Evolutionary conservation across 2,888 invertebrate genomes (phyloP), one percentile per base, ranked within the genome.

Genomic region (Auanema freiburgensis): DNA sequence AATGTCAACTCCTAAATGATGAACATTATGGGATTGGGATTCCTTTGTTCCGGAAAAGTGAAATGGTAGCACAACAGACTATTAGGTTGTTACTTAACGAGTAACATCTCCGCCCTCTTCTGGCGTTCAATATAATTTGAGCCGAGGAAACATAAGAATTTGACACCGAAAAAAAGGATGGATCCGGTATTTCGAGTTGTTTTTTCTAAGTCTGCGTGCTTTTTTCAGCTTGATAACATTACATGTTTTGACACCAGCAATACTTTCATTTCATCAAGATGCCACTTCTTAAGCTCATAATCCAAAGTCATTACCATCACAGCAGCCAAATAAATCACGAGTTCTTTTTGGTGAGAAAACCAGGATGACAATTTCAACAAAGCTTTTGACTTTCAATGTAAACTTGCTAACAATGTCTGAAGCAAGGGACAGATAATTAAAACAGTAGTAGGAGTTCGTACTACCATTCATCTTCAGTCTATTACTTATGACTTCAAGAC

Each of bases 281-380:
- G 42, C 25, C 33, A 60, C 54, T 60, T 60, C 54, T 55, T 60
- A 60, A 60, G 60, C 60, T 41, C 50, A 53, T 60, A 60, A 60
- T 25, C 60, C 60, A 60, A 60, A 42, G 54, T 60, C 60, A 60
- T 60, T 60, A 60, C 46, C 53, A 33, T 24, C 33, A 25, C 24
- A 16, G 33, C 21, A 25, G 23, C 33, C 53, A 18, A 23, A 53
- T 53, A 46, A 46, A 46, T 46, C 46, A 46, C 46, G 46, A 46
- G 46, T 46, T 46, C 16, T 33, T 33, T 8, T 33, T 33, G 33
- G 33, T 33, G 33, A 33, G 33, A 33, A 33, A 8, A 33, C 33
- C 8, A 33, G 33, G 8, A 33, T 5, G 33, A 33, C 46, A 10
- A 16, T 10, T 3, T 21, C 46, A 46, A 33, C 33, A 8, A 33